These are phyloP conservation scores for Melanotaenia maccullochi DNA, from an alignment of 2,797 vertebrate genomes.

Conservation along the genomic window DNA sequence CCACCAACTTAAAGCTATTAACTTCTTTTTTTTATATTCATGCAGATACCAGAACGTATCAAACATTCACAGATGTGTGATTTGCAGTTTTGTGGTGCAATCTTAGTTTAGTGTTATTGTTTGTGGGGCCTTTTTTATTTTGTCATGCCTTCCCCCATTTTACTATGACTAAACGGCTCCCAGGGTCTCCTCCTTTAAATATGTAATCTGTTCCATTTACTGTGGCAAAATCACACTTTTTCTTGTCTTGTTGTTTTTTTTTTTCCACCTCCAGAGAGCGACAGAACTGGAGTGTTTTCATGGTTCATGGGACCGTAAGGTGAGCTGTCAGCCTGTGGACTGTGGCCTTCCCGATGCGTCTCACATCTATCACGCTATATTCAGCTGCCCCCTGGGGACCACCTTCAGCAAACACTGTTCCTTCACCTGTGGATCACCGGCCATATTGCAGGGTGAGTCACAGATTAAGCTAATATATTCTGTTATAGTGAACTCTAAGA, in stretches of 20 bases:
- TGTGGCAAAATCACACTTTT: not conserved
- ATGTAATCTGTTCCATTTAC: not conserved
- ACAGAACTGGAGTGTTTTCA: slow-evolving; percentile 85
- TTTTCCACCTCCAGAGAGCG: slow-evolving; percentile 73
- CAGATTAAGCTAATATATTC: not conserved
- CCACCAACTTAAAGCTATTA: not conserved
- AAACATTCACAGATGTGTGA: not conserved
- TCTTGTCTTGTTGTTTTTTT: slow-evolving; percentile 9
- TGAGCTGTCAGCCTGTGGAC: slow-evolving; percentile 88
- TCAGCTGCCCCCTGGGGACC: slow-evolving; percentile 90
- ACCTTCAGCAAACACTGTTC: slow-evolving; percentile 88
- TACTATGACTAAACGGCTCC: not conserved
- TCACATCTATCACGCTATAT: slow-evolving; percentile 89
- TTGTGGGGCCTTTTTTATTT: not conserved
- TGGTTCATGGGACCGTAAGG: slow-evolving; percentile 88
- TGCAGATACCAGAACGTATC: not conserved
- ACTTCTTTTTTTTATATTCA: not conserved
- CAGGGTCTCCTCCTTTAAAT: not conserved
- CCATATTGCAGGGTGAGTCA: slow-evolving; percentile 92
- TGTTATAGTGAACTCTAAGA: not conserved
- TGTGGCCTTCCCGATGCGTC: slow-evolving; percentile 88
- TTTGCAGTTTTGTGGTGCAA: not conserved
- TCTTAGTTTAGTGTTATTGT: not conserved
- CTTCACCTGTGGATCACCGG: slow-evolving; percentile 90
- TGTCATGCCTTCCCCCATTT: not conserved